Evolutionary conservation across 2,888 invertebrate genomes (phyloP).

Genomic region (Drosophila crucigera): DNA sequence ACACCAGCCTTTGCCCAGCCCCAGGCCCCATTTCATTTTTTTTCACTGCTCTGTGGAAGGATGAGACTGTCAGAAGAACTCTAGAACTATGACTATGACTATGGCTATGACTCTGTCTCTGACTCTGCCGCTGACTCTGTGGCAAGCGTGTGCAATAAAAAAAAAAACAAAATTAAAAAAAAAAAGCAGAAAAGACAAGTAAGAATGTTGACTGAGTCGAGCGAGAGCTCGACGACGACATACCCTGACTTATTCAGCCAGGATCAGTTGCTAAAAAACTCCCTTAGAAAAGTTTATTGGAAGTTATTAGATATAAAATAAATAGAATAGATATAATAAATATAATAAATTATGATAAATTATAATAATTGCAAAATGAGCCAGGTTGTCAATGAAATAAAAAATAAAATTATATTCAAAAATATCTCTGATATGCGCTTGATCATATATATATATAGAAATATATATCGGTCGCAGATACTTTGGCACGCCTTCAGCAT

Average conservation of each 20-base stretch:
- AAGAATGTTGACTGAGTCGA: background rate
- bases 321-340: background rate
- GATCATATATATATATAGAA: background rate
- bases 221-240: background rate
- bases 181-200: background rate
- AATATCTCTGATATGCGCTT: too few species aligned
- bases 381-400: background rate
- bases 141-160: conserved; percentile 25
- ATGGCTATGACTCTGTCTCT: conserved; percentile 22
- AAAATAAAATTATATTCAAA: background rate
- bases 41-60: background rate
- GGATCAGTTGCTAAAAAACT: background rate
- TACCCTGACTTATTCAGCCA: background rate
- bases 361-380: too few species aligned
- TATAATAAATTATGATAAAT: background rate
- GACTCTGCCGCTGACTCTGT: conserved; percentile 32
- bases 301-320: background rate
- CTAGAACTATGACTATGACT: conserved; percentile 37
- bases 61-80: conserved; percentile 5
- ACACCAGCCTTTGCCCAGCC: conserved; percentile 19
- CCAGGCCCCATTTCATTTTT: background rate
- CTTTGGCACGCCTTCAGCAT: background rate
- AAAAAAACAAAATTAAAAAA: conserved; percentile 7
- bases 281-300: background rate
- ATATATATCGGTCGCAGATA: background rate